phyloP scores from a whole-genome alignment of 2,113 vertebrate species.

The Podarcis cretensis region DNA sequence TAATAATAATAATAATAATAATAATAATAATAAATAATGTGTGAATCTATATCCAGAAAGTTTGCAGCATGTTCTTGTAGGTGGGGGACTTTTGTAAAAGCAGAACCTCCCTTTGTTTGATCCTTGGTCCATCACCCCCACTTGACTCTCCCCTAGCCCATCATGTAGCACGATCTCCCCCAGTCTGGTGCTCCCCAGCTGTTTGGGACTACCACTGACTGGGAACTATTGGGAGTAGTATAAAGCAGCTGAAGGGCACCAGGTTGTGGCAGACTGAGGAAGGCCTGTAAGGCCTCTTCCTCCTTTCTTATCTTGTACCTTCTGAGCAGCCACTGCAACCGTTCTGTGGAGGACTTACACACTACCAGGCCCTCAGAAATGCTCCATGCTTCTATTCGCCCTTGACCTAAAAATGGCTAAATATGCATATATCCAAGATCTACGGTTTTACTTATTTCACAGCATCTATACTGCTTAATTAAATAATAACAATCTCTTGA shows the following conservation, averaged over 20 bases:
- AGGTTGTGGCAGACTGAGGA: neutral
- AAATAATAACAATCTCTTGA: no score
- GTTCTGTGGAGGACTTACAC: neutral
- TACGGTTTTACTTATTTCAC: no score
- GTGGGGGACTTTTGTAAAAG: neutral
- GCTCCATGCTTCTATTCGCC: no score
- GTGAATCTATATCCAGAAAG: neutral
- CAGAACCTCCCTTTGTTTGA: neutral
- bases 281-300: neutral
- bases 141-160: neutral
- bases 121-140: neutral
- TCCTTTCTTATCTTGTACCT: no score
- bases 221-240: neutral
- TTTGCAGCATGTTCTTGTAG: neutral
- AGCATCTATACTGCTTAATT: no score
- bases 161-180: neutral
- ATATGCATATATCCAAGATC: no score
- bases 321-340: neutral
- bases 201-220: neutral
- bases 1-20: no score
- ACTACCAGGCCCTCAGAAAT: no score
- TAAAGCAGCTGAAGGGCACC: neutral
- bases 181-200: neutral
- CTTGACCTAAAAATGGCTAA: no score
- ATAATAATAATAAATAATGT: accelerated